Evolutionary conservation across 2,113 vertebrate species (phyloP), one percentile per base, ranked within the genome.

Genomic region (Corythaeola cristata): DNA sequence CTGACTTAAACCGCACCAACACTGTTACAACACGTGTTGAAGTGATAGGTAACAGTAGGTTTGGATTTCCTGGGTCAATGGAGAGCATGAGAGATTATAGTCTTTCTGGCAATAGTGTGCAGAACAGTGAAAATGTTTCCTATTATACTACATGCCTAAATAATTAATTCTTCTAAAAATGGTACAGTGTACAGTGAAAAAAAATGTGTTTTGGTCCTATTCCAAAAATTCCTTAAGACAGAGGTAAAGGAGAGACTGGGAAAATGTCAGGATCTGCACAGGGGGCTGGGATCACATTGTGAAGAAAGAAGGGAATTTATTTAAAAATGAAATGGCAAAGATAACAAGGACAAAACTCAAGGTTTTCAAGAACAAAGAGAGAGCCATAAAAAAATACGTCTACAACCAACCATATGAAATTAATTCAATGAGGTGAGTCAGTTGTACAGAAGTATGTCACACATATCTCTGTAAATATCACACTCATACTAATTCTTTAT

Each of bases 11-110:
- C 10, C 75, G 32, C 24, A 71, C 12, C 60, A 62, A 35, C 13
- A 47, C 2, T 59, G 8, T 74, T 58, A 47, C 15, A 47, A 44
- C 6, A 14, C 3, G 3, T 52, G 8, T 49, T 58, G 33, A 90
- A 93, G 16, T 16, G 15, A 4, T 8, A 82, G 24, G 3, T 58
- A 50, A 58, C 8, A 37, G 35, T 19, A 87, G 22, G 4, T 50
- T 78, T 55, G 41, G 5, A 63, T 55, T 88, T 82, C 20, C 28
- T 33, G 17, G 16, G 17, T 6, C 88, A 35, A 45, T 66, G 50
- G 4, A 62, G 27, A 45, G 2, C 2, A 0, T 1, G 3, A 55
- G n/a, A 89, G 18, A 45, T 47, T 58, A 6, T 26, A 60, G 12
- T 27, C 21, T 77, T 77, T 77, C 73, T 58, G 8, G 7, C 39